These are phyloP conservation scores for Heterotilapia buettikoferi DNA, from an alignment of 2,113 vertebrate genomes.

Conservation along the genomic window DNA sequence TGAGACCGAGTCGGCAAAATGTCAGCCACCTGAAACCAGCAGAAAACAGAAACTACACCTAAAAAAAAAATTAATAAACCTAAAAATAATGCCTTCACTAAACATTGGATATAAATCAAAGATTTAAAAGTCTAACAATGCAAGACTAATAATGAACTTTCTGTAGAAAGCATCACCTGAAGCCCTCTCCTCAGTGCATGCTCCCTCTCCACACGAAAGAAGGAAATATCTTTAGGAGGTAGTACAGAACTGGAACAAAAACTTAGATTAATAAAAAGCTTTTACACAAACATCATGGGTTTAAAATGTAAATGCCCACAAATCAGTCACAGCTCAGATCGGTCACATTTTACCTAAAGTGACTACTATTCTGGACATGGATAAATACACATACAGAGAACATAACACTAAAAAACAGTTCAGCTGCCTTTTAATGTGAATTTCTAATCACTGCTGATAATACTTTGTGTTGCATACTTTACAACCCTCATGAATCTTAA, in stretches of 20 bases:
- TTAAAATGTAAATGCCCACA: neutral
- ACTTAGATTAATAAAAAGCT: neutral
- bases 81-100: neutral
- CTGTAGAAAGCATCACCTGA: conserved; percentile 37
- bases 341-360: neutral
- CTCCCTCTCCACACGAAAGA: conserved; percentile 73
- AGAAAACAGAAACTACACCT: neutral
- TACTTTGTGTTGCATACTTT: neutral
- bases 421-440: neutral
- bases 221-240: conserved; percentile 70
- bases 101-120: neutral
- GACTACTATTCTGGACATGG: neutral
- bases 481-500: neutral
- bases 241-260: conserved; percentile 63
- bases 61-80: too few species aligned
- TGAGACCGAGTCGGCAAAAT: conserved; percentile 63
- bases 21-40: conserved; percentile 47
- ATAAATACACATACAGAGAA: neutral
- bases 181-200: conserved; percentile 65
- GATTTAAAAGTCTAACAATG: neutral
- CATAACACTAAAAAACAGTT: neutral
- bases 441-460: neutral
- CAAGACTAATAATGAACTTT: neutral
- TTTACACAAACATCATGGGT: neutral
- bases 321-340: neutral